Conservation (phyloP, 2,113 vertebrate species). For the Eupsittula cactorum region DNA sequence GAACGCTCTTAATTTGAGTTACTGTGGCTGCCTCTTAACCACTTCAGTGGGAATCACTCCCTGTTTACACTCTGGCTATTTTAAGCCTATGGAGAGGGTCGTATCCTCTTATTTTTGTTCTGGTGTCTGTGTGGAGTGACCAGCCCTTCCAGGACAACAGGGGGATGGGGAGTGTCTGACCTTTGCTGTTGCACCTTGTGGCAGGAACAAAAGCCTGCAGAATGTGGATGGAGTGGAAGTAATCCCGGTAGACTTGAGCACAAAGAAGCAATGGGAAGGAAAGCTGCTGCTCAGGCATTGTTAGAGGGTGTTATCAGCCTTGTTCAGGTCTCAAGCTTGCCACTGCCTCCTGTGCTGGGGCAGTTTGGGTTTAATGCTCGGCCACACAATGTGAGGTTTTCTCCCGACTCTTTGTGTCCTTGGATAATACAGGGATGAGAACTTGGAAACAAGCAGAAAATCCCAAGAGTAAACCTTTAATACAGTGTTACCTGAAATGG, state of each 20-base stretch:
- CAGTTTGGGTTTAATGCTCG: neutral
- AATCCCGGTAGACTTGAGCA: neutral
- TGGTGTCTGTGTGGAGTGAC: neutral
- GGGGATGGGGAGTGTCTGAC: neutral
- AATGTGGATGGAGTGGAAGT: neutral
- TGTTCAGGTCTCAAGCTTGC: neutral
- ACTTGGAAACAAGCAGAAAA: neutral
- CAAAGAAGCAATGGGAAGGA: neutral
- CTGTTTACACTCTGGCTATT: neutral
- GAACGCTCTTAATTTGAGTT: neutral
- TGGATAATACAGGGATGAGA: neutral
- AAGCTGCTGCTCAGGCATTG: neutral
- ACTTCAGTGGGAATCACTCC: neutral
- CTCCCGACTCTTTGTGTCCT: neutral
- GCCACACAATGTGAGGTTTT: neutral
- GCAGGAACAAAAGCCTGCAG: neutral
- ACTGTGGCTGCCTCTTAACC: neutral
- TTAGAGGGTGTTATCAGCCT: neutral
- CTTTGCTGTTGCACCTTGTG: neutral
- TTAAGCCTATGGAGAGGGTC: neutral
- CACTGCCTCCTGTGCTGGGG: neutral
- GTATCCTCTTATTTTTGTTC: neutral
- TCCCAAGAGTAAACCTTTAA: neutral
- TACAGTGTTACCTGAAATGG: neutral
- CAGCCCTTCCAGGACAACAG: rapidly evolving